A percentile compares a stretch with the other conserved stretches of the same genome.
Evolutionary conservation across 2,888 invertebrate genomes (phyloP).

Genomic region (Scrobipalpa atriplicella): DNA sequence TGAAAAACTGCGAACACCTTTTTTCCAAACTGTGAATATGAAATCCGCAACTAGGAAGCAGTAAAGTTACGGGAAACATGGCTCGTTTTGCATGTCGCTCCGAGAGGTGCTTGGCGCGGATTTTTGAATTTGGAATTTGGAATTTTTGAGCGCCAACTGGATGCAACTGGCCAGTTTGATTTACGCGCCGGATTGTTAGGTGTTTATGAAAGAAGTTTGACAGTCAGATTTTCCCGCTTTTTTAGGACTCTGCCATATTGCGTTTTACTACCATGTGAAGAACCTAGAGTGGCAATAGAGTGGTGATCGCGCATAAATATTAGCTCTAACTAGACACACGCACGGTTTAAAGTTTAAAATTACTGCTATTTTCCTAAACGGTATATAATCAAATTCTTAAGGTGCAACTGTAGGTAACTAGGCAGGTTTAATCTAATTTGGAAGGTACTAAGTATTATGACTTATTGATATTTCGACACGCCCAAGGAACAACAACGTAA

Average conservation of each 20-base stretch:
- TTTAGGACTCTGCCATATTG: background rate
- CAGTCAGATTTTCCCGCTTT: background rate
- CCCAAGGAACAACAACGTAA: no score
- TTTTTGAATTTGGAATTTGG: background rate
- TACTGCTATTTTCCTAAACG: no score
- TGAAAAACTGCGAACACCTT: slow-evolving; percentile 35
- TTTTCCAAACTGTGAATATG: slow-evolving; percentile 35
- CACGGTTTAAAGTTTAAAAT: no score
- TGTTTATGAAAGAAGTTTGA: slow-evolving; percentile 19
- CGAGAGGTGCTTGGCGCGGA: background rate
- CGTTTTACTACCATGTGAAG: no score
- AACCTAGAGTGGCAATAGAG: no score
- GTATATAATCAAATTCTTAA: no score
- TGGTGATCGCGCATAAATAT: no score
- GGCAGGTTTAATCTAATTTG: no score
- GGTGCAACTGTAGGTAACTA: no score
- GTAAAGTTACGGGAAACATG: slow-evolving; percentile 17
- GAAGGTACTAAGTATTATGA: no score
- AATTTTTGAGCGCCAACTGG: slow-evolving; percentile 7
- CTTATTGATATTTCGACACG: no score
- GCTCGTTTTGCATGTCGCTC: slow-evolving; percentile 15
- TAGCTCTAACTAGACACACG: no score
- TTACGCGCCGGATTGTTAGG: slow-evolving; percentile 6
- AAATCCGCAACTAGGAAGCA: slow-evolving; percentile 34
- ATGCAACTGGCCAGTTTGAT: slow-evolving; percentile 14